These are phyloP conservation scores for Philereme vetulata DNA, from an alignment of 2,888 invertebrate species.

Conservation along the genomic window DNA sequence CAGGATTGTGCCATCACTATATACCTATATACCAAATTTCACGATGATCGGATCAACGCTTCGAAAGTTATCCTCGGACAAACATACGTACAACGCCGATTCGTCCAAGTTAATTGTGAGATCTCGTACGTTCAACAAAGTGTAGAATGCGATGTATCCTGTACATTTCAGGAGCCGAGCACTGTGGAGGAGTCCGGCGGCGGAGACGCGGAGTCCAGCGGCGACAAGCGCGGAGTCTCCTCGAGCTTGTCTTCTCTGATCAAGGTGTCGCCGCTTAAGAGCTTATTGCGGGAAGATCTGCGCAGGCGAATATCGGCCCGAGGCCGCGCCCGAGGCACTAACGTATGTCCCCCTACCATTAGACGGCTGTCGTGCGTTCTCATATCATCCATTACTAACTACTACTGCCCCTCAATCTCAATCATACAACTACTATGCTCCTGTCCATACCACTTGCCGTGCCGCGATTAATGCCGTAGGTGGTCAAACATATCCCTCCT, in stretches of 20 bases:
- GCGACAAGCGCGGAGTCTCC: constrained; percentile 80
- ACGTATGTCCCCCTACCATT: constrained; percentile 57
- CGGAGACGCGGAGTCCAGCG: constrained; percentile 68
- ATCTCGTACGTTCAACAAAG: too few relatives aligned
- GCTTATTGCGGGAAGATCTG: constrained; percentile 91
- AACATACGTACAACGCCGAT: too few relatives aligned
- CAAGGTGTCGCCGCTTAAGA: constrained; percentile 93
- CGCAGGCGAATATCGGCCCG: constrained; percentile 91
- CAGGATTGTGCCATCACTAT: too few relatives aligned
- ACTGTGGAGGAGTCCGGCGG: constrained; percentile 60
- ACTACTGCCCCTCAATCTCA: too few relatives aligned
- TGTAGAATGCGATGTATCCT: background rate
- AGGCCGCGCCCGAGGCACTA: constrained; percentile 82
- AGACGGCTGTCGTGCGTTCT: constrained; percentile 10
- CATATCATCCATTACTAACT: constrained; percentile 13
- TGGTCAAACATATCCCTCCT: too few relatives aligned
- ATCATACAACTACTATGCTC: too few relatives aligned
- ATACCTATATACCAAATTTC: too few relatives aligned
- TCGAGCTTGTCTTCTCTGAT: constrained; percentile 90
- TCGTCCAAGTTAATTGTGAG: too few relatives aligned
- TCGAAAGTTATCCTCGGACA: too few relatives aligned
- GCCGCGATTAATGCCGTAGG: too few relatives aligned
- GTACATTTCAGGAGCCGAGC: constrained; percentile 63
- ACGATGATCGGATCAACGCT: too few relatives aligned
- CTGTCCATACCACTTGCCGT: too few relatives aligned